A percentile compares a stretch with the other conserved stretches of the same genome.
Evolutionary conservation across 2,113 vertebrate species (phyloP).

Genomic region (Tympanuchus pallidicinctus): DNA sequence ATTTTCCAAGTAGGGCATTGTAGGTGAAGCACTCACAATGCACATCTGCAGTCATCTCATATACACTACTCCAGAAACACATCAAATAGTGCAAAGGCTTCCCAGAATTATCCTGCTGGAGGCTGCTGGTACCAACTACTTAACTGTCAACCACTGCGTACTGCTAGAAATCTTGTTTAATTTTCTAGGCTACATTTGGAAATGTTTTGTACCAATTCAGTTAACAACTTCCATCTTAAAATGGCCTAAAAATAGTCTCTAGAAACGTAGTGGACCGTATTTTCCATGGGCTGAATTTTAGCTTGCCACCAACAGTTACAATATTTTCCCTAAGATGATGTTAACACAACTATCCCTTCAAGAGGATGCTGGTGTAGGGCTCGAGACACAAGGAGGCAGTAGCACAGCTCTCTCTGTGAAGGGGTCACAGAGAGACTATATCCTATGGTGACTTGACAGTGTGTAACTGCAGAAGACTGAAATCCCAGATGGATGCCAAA

Average conservation of each 20-base stretch:
- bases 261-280: background rate
- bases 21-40: background rate
- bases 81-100: background rate
- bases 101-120: background rate
- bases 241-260: background rate
- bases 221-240: background rate
- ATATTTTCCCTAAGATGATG: background rate
- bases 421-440: background rate
- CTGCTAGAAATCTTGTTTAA: background rate
- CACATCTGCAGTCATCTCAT: background rate
- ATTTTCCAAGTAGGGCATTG: background rate
- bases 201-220: background rate
- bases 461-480: background rate
- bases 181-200: background rate
- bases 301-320: background rate
- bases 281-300: background rate
- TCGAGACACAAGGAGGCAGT: background rate
- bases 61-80: background rate
- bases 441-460: background rate
- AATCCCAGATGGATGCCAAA: background rate
- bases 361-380: background rate
- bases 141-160: background rate
- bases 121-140: background rate
- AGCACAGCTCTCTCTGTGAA: background rate
- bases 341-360: background rate